phyloP scores from a whole-genome alignment of 2,113 vertebrate species.

The Paralichthys olivaceus region DNA sequence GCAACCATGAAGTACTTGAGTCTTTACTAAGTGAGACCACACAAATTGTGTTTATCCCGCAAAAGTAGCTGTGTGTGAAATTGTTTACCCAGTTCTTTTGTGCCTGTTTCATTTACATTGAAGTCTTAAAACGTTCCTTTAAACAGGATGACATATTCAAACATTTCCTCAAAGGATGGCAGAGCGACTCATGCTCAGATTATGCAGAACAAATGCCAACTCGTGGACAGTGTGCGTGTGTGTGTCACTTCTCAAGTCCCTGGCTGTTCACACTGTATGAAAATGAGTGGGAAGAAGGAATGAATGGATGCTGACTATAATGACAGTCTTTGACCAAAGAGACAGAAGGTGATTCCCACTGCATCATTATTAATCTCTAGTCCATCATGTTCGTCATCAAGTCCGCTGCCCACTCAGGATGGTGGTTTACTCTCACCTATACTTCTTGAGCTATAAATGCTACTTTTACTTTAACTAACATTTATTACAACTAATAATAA shows the following conservation, averaged over 20 bases:
- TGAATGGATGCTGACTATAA: slow-evolving; percentile 55
- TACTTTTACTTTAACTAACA: too few relatives aligned
- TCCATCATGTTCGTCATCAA: background rate
- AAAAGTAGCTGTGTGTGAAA: background rate
- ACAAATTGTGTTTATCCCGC: background rate
- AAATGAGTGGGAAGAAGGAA: slow-evolving; percentile 51
- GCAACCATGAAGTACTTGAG: slow-evolving; percentile 1
- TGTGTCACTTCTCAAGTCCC: slow-evolving; percentile 13
- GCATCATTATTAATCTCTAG: slow-evolving; percentile 14
- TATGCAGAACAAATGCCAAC: slow-evolving; percentile 43
- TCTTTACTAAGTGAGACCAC: slow-evolving; percentile 8
- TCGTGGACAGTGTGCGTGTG: slow-evolving; percentile 26
- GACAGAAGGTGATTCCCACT: slow-evolving; percentile 32
- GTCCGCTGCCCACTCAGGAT: background rate
- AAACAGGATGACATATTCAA: slow-evolving; percentile 27
- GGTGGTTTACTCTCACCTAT: slow-evolving; percentile 32
- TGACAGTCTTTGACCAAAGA: slow-evolving; percentile 38
- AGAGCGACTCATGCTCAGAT: slow-evolving; percentile 3
- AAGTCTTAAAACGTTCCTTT: background rate
- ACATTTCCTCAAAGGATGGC: slow-evolving; percentile 22
- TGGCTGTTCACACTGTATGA: slow-evolving; percentile 36
- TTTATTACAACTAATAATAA: too few relatives aligned
- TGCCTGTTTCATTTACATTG: background rate
- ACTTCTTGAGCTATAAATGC: background rate
- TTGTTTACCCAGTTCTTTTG: background rate